phyloP scores from a whole-genome alignment of 2,888 invertebrate genomes.

The Platynereis dumerilii region DNA sequence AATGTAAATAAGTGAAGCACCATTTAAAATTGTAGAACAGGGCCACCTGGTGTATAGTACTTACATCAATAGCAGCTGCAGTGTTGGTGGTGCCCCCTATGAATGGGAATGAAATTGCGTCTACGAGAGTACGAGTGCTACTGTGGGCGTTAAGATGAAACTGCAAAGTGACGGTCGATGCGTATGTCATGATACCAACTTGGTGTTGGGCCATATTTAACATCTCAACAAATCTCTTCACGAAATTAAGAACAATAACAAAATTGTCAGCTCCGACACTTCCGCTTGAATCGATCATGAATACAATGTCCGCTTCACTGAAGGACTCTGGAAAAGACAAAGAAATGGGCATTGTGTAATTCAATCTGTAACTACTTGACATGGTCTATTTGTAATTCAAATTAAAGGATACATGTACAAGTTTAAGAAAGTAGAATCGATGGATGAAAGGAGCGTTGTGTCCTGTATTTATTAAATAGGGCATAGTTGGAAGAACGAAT shows the following conservation, averaged over 20 bases:
- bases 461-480: too few species aligned
- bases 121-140: background rate
- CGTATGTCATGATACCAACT: constrained; percentile 14
- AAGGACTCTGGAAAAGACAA: background rate
- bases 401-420: too few species aligned
- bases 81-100: constrained; percentile 19
- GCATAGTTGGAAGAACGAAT: too few species aligned
- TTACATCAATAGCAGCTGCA: constrained; percentile 6
- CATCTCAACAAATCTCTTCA: background rate
- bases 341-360: too few species aligned
- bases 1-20: too few species aligned
- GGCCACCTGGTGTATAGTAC: background rate
- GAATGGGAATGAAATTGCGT: constrained; percentile 12
- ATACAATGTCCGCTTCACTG: background rate
- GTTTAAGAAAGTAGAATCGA: too few species aligned
- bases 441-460: too few species aligned
- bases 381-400: too few species aligned
- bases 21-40: too few species aligned
- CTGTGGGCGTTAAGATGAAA: constrained; percentile 14
- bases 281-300: constrained; percentile 1
- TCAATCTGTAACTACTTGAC: too few species aligned
- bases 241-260: background rate
- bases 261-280: background rate
- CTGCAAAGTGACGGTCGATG: constrained; percentile 1
- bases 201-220: constrained; percentile 1